A percentile compares a stretch with the other conserved stretches of the same genome.
phyloP scores from a whole-genome alignment of 2,797 vertebrate species.

The Sebastolobus alascanus region DNA sequence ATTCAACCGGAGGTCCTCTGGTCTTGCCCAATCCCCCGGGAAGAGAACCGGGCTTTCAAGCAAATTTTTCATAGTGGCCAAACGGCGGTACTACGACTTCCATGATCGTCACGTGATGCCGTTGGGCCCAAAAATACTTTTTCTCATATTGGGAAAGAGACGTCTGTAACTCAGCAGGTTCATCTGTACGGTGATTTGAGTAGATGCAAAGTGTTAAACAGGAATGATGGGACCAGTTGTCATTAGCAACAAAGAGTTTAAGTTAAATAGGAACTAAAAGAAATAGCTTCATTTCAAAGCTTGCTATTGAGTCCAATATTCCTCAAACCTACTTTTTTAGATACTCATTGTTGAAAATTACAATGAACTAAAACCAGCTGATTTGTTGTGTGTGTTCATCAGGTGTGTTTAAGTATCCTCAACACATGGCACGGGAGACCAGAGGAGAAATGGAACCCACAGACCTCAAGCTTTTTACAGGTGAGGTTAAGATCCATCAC shows the following conservation, averaged over 20 bases:
- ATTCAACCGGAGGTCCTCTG: neutral
- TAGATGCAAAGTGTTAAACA: neutral
- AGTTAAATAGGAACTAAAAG: neutral
- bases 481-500: slow-evolving; percentile 79
- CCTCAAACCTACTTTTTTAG: neutral
- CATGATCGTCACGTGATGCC: too few species aligned
- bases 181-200: neutral
- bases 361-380: neutral
- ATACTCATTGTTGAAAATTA: neutral
- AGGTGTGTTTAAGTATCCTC: slow-evolving; percentile 99
- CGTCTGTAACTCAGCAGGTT: too few species aligned
- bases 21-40: neutral
- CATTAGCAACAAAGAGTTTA: neutral
- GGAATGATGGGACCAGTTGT: neutral
- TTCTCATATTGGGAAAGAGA: too few species aligned
- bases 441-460: slow-evolving; percentile 99
- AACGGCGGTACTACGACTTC: neutral
- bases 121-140: too few species aligned
- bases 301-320: neutral
- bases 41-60: too few species aligned
- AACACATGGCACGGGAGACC: slow-evolving; percentile 99
- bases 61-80: too few species aligned
- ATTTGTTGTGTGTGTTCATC: slow-evolving; percentile 20
- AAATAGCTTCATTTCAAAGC: neutral
- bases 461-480: slow-evolving; percentile 99